Base-by-base conservation (phyloP, 2,888 invertebrate genomes). In the Scaptomyza parva region DNA sequence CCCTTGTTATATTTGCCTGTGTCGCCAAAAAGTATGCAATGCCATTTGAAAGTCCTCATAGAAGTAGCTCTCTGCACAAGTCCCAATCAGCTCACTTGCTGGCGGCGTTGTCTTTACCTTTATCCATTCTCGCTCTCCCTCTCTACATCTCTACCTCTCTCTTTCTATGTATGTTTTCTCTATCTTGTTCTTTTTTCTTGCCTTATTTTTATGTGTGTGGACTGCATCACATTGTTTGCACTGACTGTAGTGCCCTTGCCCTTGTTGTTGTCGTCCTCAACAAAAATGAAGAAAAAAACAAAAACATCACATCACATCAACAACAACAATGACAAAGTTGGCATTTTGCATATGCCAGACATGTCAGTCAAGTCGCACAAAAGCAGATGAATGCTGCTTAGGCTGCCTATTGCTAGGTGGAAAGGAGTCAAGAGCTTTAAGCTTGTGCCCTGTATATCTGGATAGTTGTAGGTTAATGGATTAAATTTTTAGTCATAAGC, bases 261-360 rank as follows among this genome's bases (percentile, higher is more conserved):
- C 73, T 76, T 81, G 65, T 72, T 79, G 77, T 67, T 66, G 74
- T 70, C 24, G 47, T 50, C 20, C 45, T 18, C 40, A 18, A 24
- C 40, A 43, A 40, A 28, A 61, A 55, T 28, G 54, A 9, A 4
- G 4, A 9, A 37, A 17, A 35, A 35, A 57, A 51, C 43, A 64
- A 52, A 9, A 17, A 2, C 30, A 3, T 7, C 24, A 44, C 30
- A 60, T 37, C 54, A 28, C 6, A 24, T n/a, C n/a, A 64, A 55
- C 41, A 30, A 53, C 62, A 52, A 61, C 60, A 62, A 61, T 37
- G 33, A 44, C 37, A 58, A 22, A 63, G 69, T 43, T 77, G 74
- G 74, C 63, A 78, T 78, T 80, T 75, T 68, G 80, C 83, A 78
- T 81, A 80, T 74, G 83, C 59, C 76, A 70, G 80, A 70, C 61